A percentile compares a stretch with the other conserved stretches of the same genome.
Conservation (phyloP, 2,797 vertebrate genomes). For the Sarcoramphus papa region DNA sequence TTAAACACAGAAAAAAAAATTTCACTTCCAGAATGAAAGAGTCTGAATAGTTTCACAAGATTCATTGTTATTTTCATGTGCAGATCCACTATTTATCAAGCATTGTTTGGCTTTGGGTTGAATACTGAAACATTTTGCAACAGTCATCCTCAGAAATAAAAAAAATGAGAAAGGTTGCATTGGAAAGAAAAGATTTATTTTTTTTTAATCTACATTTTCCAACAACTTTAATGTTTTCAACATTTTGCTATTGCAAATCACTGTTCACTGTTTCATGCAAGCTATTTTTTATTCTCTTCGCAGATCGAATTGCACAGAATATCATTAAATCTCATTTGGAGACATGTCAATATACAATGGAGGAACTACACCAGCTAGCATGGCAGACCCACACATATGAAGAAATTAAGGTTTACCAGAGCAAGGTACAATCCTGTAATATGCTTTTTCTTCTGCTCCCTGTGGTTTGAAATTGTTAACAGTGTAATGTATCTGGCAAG, state of each 20-base stretch:
- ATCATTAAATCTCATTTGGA: constrained; percentile 99
- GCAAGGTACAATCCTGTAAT: constrained; percentile 82
- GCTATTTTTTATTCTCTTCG: background rate
- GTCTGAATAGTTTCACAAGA: background rate
- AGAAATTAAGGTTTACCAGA: constrained; percentile 98
- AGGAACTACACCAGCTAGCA: constrained; percentile 95
- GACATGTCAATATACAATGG: constrained; percentile 97
- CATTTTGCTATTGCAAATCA: background rate
- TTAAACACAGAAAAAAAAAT: background rate
- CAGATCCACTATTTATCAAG: background rate
- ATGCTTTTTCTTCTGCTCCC: background rate
- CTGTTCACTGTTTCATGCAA: background rate
- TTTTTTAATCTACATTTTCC: background rate
- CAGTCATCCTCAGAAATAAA: background rate
- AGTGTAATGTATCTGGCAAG: background rate
- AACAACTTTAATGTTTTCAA: background rate
- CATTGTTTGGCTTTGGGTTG: background rate
- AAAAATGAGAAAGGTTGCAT: background rate
- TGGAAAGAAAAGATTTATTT: background rate
- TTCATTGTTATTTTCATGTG: background rate
- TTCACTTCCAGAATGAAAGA: background rate
- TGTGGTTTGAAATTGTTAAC: background rate
- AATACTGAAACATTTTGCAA: background rate
- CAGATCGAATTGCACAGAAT: constrained; percentile 98
- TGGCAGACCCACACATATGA: constrained; percentile 99